phyloP scores from a whole-genome alignment of 2,113 vertebrate genomes.

The Struthio camelus region DNA sequence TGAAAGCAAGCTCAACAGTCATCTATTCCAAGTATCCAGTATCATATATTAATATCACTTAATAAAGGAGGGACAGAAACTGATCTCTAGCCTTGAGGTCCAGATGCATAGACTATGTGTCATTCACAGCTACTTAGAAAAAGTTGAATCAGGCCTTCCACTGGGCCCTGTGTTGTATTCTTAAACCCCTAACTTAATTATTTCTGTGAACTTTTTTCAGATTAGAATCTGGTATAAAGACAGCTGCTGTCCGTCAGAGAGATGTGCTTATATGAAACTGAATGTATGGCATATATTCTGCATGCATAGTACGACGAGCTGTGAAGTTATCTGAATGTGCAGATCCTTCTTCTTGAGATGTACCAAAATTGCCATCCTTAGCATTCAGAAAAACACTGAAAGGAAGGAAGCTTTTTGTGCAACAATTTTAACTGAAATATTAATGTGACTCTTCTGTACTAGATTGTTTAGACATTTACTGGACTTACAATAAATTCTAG shows the following conservation, averaged over 20 bases:
- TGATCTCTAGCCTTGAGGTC: neutral
- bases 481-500: neutral
- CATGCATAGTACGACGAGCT: neutral
- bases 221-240: neutral
- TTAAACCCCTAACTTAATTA: neutral
- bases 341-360: neutral
- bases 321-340: neutral
- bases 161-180: neutral
- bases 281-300: neutral
- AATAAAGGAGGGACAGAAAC: neutral
- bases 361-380: neutral
- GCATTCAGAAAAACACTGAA: neutral
- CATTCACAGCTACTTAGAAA: neutral
- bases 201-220: fast-evolving
- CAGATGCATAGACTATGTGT: neutral
- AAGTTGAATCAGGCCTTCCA: neutral
- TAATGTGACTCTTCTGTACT: neutral
- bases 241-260: neutral
- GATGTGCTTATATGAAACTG: neutral
- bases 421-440: neutral
- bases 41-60: neutral
- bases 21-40: neutral
- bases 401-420: neutral
- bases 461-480: neutral
- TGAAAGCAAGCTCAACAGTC: neutral